Base-by-base conservation (phyloP, 2,888 invertebrate genomes). In the Ametastegia equiseti region DNA sequence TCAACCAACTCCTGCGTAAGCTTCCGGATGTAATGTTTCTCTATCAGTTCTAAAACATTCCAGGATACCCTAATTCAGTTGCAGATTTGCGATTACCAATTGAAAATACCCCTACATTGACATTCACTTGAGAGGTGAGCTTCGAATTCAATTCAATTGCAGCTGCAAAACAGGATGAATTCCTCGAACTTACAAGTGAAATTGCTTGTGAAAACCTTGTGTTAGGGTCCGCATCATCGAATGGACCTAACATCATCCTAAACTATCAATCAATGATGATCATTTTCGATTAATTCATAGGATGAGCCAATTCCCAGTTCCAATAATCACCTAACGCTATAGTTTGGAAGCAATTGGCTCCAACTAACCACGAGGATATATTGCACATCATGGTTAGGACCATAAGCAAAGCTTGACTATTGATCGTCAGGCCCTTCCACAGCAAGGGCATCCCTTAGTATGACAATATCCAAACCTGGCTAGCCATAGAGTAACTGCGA, bases 281-380 rank as follows among this genome's bases (percentile, higher is more conserved):
- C 19, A 15, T 30, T 30, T 5, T 15, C 4, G 30, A 60, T 60
- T 30, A 60, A 30, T 30, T n/a, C n/a, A n/a, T n/a, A 30, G 1
- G 15, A 15, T 30, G 27, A 30, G 60, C 60, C 60, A 60, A 60
- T 60, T 60, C 13, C 30, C 30, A 15, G 30, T 27, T 30, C 30
- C 13, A 15, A 60, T 60, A 15, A 60, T 60, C 27, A 60, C 23
- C 15, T 30, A 4, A 60, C 30, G 13, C 30, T 3, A 42, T 42
- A 60, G 30, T 9, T 23, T n/a, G 67, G 19, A 3, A 39, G 39
- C 36, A 67, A 39, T 67, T 67, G 67, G 19, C 67, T 36, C 39
- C 39, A 39, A 67, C 67, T 67, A 39, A 67, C 23, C 67, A 67
- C 9, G 63, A 63, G n/a, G n/a, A 67, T 67, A 67, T 67, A 67